These are phyloP conservation scores for Panulirus ornatus DNA, from an alignment of 1,140 invertebrate species.

Conservation along the genomic window DNA sequence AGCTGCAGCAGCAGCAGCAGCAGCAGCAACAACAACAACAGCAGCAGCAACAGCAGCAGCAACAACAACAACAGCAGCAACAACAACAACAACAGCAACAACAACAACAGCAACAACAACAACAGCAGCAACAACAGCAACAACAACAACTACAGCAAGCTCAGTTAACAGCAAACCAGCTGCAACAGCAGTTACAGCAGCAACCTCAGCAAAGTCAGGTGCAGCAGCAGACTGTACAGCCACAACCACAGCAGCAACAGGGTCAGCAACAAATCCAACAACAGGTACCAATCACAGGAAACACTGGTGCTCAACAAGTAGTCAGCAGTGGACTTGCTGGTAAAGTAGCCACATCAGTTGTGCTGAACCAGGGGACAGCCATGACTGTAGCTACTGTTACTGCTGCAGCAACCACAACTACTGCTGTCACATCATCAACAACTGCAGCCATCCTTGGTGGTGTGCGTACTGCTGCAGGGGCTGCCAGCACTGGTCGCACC, in stretches of 20 bases:
- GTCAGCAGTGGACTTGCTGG: constrained; percentile 53
- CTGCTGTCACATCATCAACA: constrained; percentile 51
- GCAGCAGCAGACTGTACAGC: constrained; percentile 25
- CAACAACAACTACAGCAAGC: constrained; percentile 65
- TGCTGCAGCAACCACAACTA: constrained; percentile 54
- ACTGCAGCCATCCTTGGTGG: constrained; percentile 61
- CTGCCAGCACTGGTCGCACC: constrained; percentile 55
- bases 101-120: constrained; percentile 66
- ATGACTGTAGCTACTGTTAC: constrained; percentile 68
- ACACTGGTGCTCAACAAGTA: constrained; percentile 59
- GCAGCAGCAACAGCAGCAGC: constrained; percentile 73
- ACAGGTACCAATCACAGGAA: constrained; percentile 65
- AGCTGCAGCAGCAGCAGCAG: constrained; percentile 72
- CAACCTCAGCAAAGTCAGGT: constrained; percentile 73
- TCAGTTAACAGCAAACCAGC: background rate
- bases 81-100: background rate
- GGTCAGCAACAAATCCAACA: constrained; percentile 69
- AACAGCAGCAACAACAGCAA: constrained; percentile 75
- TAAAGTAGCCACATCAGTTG: constrained; percentile 68
- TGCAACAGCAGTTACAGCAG: constrained; percentile 35
- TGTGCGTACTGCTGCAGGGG: constrained; percentile 50
- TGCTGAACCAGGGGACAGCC: constrained; percentile 58
- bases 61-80: constrained; percentile 59
- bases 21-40: constrained; percentile 67
- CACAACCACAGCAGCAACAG: constrained; percentile 44